phyloP scores from a whole-genome alignment of 92 coral and sea anemone species.

The Zoanthus sociatus region DNA sequence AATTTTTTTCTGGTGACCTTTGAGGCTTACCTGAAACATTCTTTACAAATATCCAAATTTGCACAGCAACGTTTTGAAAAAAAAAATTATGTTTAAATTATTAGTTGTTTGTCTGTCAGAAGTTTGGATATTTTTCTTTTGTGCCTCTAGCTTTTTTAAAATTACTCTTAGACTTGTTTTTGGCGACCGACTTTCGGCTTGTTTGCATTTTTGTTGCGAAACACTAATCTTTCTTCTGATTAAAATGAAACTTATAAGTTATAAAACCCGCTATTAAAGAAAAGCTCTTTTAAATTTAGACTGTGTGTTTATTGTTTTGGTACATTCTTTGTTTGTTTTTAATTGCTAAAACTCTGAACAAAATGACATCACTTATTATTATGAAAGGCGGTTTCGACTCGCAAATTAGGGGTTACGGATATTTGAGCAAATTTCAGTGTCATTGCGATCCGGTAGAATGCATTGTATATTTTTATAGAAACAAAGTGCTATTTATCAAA shows the following conservation, averaged over 20 bases:
- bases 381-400: slow-evolving; percentile 46
- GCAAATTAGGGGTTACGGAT: slow-evolving; percentile 43
- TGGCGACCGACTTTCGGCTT: background rate
- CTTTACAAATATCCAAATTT: slow-evolving; percentile 10
- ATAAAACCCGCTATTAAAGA: slow-evolving; percentile 41
- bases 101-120: background rate
- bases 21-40: slow-evolving; percentile 8
- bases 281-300: slow-evolving; percentile 41
- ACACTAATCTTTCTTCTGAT: slow-evolving; percentile 42
- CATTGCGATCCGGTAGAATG: slow-evolving; percentile 42
- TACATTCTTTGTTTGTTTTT: slow-evolving; percentile 46
- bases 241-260: slow-evolving; percentile 46
- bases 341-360: slow-evolving; percentile 43
- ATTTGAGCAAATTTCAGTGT: slow-evolving; percentile 39
- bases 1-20: background rate
- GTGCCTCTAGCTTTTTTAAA: background rate
- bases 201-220: slow-evolving; percentile 30
- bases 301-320: slow-evolving; percentile 34
- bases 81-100: background rate
- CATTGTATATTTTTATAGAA: slow-evolving; percentile 37
- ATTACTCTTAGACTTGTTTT: background rate
- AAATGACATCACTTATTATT: slow-evolving; percentile 42
- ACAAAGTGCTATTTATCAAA: slow-evolving; percentile 35
- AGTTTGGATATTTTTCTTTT: background rate
- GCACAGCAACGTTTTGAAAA: slow-evolving; percentile 27